A percentile compares a stretch with the other conserved stretches of the same genome.
Evolutionary conservation across 2,888 invertebrate genomes (phyloP).

Genomic region (Tetramorium bicarinatum): DNA sequence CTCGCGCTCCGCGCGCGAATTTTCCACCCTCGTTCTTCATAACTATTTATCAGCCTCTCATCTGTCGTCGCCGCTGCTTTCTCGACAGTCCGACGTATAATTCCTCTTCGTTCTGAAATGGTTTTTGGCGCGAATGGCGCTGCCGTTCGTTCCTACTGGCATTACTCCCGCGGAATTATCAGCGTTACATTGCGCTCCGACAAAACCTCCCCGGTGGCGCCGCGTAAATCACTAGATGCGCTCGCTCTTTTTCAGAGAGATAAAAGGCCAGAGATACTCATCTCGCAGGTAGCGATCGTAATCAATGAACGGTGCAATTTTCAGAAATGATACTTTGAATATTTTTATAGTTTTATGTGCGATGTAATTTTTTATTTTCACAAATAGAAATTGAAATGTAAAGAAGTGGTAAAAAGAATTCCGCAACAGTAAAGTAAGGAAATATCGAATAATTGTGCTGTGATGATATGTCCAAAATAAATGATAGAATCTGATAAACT

Average conservation of each 20-base stretch:
- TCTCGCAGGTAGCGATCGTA: constrained; percentile 61
- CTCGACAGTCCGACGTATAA: constrained; percentile 46
- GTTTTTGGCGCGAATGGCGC: constrained; percentile 63
- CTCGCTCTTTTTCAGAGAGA: background rate
- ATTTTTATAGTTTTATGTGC: constrained; percentile 39
- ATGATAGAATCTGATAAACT: background rate
- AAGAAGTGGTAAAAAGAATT: background rate
- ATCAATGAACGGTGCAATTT: constrained; percentile 55
- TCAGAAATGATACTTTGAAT: constrained; percentile 57
- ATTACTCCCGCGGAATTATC: constrained; percentile 70
- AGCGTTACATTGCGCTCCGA: constrained; percentile 64
- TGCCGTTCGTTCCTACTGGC: constrained; percentile 38
- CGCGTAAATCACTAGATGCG: constrained; percentile 61
- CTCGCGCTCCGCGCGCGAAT: background rate
- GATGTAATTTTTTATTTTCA: background rate
- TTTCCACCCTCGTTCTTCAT: constrained; percentile 20
- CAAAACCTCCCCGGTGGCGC: constrained; percentile 44
- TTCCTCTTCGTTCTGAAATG: constrained; percentile 64
- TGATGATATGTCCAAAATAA: background rate
- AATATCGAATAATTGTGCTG: background rate
- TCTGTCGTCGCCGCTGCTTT: constrained; percentile 30
- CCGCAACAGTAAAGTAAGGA: background rate
- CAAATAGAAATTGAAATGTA: background rate
- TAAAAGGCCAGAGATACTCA: constrained; percentile 19
- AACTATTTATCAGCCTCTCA: constrained; percentile 50